Evolutionary conservation across 2,113 vertebrate species (phyloP), one percentile per base, ranked within the genome.

Genomic region (Penelope pileata): DNA sequence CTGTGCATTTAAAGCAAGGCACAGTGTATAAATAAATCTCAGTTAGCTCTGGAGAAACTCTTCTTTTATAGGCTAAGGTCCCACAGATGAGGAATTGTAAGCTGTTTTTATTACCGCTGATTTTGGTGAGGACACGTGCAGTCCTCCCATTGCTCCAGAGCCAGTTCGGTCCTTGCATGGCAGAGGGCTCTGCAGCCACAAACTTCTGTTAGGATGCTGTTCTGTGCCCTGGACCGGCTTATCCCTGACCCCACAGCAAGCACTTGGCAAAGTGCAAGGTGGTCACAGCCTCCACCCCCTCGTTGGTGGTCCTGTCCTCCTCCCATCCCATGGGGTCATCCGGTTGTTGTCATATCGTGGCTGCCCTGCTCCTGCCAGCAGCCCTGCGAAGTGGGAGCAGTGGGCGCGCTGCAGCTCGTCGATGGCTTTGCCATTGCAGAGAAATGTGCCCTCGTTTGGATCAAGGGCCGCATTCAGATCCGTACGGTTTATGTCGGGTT

Each of bases 401-500:
- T 79, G 51, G 48, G 82, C 88, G 94, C 90, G 59, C 83, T 84
- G 94, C 93, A 96, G 92, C 97, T 95, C 86, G 84, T 90, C 56
- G 83, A 80, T 32, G 36, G 22, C 73, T 94, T 83, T 54, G 80
- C 82, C 43, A 27, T 88, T 86, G 47, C 40, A 51, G 47, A 86
- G 53, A 58, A 87, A 81, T 27, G 8, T 86, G 73, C 75, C 88
- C 95, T 97, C 96, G 68, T 94, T 96, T 63, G 92, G 51, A 66
- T 97, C 94, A 97, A 97, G 96, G 95, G 96, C 96, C 16, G 38
- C 96, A 93, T 98, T 98, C 97, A 98, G 97, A 91, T 83, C 79
- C 54, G 16, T 84, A 83, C 94, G 90, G 96, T 96, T 98, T 98
- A 95, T 94, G 97, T 95, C 54, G 27, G 42, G 79, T 97, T 98